A percentile compares a stretch with the other conserved stretches of the same genome.
Conservation (phyloP, 2,888 invertebrate species). For the Salticus scenicus region DNA sequence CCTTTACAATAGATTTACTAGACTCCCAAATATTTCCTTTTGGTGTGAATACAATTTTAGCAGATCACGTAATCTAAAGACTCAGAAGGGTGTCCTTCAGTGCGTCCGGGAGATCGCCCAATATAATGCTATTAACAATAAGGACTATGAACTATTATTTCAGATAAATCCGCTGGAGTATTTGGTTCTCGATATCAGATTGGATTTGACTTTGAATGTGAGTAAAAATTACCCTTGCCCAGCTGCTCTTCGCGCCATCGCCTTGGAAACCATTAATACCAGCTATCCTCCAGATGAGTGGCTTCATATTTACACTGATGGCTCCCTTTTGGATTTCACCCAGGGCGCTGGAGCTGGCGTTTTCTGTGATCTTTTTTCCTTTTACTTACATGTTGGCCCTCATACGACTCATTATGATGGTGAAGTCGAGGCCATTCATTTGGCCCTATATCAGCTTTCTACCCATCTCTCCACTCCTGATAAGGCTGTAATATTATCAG, state of each 20-base stretch:
- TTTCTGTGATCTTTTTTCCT: not conserved
- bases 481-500: too few species aligned
- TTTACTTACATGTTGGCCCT: too few species aligned
- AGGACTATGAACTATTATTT: too few species aligned
- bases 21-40: too few species aligned
- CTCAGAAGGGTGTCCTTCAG: not conserved
- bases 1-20: not conserved
- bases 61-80: not conserved
- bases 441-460: too few species aligned
- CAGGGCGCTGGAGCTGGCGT: not conserved
- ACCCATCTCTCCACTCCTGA: too few species aligned
- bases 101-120: not conserved
- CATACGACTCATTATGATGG: too few species aligned
- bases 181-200: not conserved
- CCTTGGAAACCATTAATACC: not conserved
- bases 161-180: too few species aligned
- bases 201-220: not conserved
- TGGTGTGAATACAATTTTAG: too few species aligned
- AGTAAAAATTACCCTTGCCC: not conserved
- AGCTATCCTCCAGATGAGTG: not conserved
- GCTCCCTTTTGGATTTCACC: not conserved
- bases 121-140: not conserved
- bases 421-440: too few species aligned
- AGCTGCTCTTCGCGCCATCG: not conserved
- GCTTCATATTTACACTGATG: not conserved